Evolutionary conservation across 2,797 vertebrate species (phyloP), one percentile per base, ranked within the genome.

Genomic region (Megaceryle alcyon): DNA sequence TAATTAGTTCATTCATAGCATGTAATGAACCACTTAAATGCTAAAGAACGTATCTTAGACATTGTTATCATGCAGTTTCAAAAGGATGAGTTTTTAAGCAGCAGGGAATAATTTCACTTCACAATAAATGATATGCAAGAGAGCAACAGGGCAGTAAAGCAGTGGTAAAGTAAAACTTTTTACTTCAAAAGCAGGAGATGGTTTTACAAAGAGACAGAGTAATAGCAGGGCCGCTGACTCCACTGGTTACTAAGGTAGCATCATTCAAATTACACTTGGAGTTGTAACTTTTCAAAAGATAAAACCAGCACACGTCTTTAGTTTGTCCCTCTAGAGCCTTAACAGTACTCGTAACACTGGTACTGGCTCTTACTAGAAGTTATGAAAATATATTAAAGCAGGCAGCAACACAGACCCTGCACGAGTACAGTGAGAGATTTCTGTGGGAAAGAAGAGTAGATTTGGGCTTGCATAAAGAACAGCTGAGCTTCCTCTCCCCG

Each of bases 11-110:
- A 46, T n/a, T 77, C 49, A 60, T 7, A 94, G 60, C 41, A 71
- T 92, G 89, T 91, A 57, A 75, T 17, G 9, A 95, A 88, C 41
- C 31, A 66, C 82, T 88, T 87, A 81, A 82, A 66, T 25, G 49
- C 39, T 48, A 86, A 92, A 66, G 43, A 79, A 84, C 69, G 19
- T 59, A 59, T 93, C 35, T 73, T 80, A 12, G 53, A 25, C 23
- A 66, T 43, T 14, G 44, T 29, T 59, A 44, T 29, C 33, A 29
- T 4, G 20, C 29, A 51, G 54, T 49, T 91, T 88, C 43, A 65
- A 53, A 65, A 83, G 68, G 16, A 48, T 1, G 7, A 81, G 26
- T 11, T 53, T 77, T 95, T 95, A 94, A 78, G 72, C 65, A 69
- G 72, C 26, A 56, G 46, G 56, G 44, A 59, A 65, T 70, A 91